Evolutionary conservation across 1,140 invertebrate genomes (phyloP).

Genomic region (Lethrus apterus): DNA sequence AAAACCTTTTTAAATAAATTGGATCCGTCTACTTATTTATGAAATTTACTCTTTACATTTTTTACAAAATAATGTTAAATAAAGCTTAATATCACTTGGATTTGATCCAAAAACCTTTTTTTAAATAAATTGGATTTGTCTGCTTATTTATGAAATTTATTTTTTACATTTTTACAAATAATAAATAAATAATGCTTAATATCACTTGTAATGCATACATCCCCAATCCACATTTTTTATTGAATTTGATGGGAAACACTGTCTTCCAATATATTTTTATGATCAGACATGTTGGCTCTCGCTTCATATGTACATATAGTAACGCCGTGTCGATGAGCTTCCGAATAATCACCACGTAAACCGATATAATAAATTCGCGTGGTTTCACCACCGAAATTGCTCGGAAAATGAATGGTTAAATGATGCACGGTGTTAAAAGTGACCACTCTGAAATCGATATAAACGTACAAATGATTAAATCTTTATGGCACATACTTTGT

Average conservation of each 20-base stretch:
- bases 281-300: constrained; percentile 74
- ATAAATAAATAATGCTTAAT: too few species aligned
- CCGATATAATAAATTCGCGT: constrained; percentile 92
- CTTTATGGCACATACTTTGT: constrained; percentile 60
- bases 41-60: too few species aligned
- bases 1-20: too few species aligned
- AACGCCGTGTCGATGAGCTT: constrained; percentile 76
- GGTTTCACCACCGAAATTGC: constrained; percentile 75
- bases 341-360: constrained; percentile 84
- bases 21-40: too few species aligned
- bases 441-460: constrained; percentile 62
- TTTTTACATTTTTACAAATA: too few species aligned
- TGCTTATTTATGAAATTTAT: too few species aligned
- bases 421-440: constrained; percentile 85
- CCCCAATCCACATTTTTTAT: constrained; percentile 37
- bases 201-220: too few species aligned
- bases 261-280: constrained; percentile 65
- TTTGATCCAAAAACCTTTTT: too few species aligned
- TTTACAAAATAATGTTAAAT: too few species aligned
- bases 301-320: constrained; percentile 87
- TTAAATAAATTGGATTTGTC: too few species aligned
- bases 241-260: constrained; percentile 50
- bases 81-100: too few species aligned
- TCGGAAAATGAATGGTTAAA: constrained; percentile 82
- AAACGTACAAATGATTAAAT: constrained; percentile 7